Conservation (phyloP, 2,797 vertebrate genomes). For the Darevskia nairensis region DNA sequence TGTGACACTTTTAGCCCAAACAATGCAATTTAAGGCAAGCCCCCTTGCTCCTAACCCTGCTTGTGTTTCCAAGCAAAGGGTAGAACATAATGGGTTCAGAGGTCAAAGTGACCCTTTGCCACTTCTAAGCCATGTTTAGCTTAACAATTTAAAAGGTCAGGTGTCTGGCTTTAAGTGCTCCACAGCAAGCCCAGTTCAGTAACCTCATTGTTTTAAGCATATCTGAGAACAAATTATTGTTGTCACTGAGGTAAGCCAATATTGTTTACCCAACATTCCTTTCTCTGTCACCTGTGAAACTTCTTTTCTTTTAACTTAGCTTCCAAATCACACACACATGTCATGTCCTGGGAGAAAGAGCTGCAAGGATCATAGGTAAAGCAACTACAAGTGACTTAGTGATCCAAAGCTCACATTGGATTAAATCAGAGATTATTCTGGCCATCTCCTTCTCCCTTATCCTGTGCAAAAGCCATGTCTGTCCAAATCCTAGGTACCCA, state of each 20-base stretch:
- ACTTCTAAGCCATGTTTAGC: background rate
- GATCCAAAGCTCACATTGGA: background rate
- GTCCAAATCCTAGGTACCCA: too few species aligned
- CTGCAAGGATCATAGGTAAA: background rate
- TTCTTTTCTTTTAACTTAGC: background rate
- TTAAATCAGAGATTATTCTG: background rate
- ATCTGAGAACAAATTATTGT: background rate
- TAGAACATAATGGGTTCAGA: conserved; percentile 18
- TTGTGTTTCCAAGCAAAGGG: conserved; percentile 7
- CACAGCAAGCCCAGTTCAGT: background rate
- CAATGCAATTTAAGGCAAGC: background rate
- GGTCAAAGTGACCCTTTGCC: background rate
- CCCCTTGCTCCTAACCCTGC: background rate
- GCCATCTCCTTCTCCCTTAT: too few species aligned
- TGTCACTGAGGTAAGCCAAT: background rate
- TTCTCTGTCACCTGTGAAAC: background rate
- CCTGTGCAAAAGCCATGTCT: background rate
- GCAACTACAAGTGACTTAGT: background rate
- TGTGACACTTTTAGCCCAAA: background rate
- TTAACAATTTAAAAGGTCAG: conserved; percentile 18
- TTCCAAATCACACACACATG: background rate
- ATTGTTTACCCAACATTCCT: background rate
- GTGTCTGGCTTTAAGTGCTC: conserved; percentile 12
- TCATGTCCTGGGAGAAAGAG: background rate
- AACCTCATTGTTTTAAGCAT: conserved; percentile 10